Conservation (phyloP, 2,113 vertebrate species). For the Muscicapa adusta region DNA sequence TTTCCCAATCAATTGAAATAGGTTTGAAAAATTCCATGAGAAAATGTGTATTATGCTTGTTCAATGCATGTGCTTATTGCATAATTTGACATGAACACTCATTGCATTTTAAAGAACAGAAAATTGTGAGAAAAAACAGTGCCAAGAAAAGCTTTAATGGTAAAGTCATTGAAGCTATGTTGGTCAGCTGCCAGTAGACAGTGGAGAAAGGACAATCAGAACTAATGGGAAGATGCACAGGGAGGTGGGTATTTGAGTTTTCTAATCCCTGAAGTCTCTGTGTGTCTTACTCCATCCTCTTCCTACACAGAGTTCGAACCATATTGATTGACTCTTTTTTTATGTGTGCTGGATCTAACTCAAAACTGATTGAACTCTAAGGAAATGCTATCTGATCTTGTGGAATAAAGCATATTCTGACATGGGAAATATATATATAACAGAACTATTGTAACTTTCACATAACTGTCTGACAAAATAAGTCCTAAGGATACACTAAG, state of each 20-base stretch:
- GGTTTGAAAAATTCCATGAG: background rate
- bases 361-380: background rate
- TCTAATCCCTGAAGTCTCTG: background rate
- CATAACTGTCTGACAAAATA: background rate
- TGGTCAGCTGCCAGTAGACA: background rate
- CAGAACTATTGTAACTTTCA: background rate
- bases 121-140: background rate
- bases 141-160: background rate
- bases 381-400: background rate
- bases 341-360: background rate
- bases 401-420: background rate
- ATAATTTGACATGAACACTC: background rate
- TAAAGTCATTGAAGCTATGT: background rate
- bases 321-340: background rate
- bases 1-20: background rate
- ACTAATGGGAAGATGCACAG: background rate
- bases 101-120: background rate
- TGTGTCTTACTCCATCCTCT: background rate
- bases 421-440: background rate
- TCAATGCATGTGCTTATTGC: background rate
- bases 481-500: background rate
- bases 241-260: background rate
- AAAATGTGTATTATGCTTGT: background rate
- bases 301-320: fast-evolving
- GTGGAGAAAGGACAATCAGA: background rate